Conservation (phyloP, 2,797 vertebrate genomes). For the Euthynnus affinis region DNA sequence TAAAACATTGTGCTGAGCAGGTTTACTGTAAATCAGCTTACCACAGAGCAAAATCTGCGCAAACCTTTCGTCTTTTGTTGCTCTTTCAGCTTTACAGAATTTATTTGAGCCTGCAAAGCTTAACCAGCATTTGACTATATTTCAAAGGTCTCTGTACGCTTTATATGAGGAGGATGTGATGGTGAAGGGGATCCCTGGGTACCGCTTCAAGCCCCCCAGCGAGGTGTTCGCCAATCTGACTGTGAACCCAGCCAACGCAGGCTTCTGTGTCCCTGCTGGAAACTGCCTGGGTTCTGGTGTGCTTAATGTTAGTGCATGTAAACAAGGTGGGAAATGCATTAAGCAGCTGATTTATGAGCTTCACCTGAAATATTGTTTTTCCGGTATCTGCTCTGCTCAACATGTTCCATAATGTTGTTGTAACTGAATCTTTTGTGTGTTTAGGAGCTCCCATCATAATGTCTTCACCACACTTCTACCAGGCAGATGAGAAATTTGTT, state of each 20-base stretch:
- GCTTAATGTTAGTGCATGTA: constrained; percentile 92
- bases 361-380: not conserved
- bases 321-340: constrained; percentile 85
- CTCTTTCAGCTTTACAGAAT: not conserved
- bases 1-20: not conserved
- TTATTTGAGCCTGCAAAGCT: constrained; percentile 8
- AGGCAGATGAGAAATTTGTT: constrained; percentile 89
- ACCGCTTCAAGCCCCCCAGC: constrained; percentile 89
- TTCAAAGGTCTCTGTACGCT: constrained; percentile 91
- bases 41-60: not conserved
- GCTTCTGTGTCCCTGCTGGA: constrained; percentile 92
- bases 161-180: constrained; percentile 87
- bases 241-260: constrained; percentile 91
- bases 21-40: constrained; percentile 46
- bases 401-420: not conserved
- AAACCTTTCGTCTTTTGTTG: not conserved
- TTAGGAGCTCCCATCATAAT: constrained; percentile 94
- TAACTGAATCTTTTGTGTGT: constrained; percentile 20
- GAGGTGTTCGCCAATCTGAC: constrained; percentile 89
- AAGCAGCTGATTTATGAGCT: not conserved
- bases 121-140: constrained; percentile 33
- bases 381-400: not conserved
- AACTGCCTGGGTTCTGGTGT: constrained; percentile 93
- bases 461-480: constrained; percentile 97
- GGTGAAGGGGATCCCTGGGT: constrained; percentile 88